phyloP scores from a whole-genome alignment of 2,888 invertebrate genomes.

The Steinernema hermaphroditum region DNA sequence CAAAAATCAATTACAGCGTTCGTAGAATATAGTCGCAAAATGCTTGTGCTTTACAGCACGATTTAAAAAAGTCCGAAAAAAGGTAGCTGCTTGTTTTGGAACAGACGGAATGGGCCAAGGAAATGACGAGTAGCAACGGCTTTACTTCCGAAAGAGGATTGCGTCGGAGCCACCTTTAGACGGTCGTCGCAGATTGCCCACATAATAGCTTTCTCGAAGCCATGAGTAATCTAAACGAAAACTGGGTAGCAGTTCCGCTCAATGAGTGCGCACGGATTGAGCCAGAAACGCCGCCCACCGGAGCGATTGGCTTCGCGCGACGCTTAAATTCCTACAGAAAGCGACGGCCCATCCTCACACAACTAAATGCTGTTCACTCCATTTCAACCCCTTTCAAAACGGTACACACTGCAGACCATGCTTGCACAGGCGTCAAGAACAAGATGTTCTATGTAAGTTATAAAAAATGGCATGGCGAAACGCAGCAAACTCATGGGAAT shows the following conservation, averaged over 20 bases:
- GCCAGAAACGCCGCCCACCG: slow-evolving; percentile 25
- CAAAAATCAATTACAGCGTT: slow-evolving; percentile 9
- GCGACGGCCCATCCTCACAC: not conserved
- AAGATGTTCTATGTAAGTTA: not conserved
- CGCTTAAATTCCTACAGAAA: slow-evolving; percentile 19
- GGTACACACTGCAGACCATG: not conserved
- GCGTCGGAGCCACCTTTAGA: slow-evolving; percentile 25
- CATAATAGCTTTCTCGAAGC: slow-evolving; percentile 23
- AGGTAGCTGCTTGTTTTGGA: no score
- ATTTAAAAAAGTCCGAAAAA: no score
- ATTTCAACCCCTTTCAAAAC: not conserved
- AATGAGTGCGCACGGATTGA: slow-evolving; percentile 19
- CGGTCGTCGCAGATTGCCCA: slow-evolving; percentile 28
- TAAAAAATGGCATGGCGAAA: not conserved
- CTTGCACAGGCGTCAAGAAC: not conserved
- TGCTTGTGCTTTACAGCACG: no score
- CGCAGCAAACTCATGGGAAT: slow-evolving; percentile 23
- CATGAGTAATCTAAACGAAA: slow-evolving; percentile 30
- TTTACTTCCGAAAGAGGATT: not conserved
- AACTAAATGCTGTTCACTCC: not conserved
- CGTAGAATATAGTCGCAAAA: not conserved
- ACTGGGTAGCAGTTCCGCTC: slow-evolving; percentile 30
- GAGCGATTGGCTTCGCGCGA: slow-evolving; percentile 15
- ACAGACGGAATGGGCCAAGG: no score
- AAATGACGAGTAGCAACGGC: no score